These are phyloP conservation scores for Luscinia luscinia DNA, from an alignment of 2,797 vertebrate species.

Conservation along the genomic window DNA sequence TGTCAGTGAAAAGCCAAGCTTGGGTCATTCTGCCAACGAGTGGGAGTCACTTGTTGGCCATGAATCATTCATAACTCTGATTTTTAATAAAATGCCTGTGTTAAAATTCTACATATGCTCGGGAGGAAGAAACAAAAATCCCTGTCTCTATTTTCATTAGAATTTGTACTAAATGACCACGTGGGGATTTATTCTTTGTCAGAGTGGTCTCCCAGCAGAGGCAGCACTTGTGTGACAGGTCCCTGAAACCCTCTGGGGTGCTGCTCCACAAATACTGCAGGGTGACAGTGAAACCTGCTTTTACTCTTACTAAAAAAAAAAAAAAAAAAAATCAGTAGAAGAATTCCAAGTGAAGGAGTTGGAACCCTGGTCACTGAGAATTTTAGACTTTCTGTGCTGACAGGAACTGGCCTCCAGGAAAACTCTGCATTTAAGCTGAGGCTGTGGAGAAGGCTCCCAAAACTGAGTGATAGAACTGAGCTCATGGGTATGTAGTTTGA, in stretches of 20 bases:
- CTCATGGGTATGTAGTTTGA: no score
- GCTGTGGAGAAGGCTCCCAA: no score
- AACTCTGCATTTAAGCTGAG: no score
- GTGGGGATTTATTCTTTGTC: rapidly evolving
- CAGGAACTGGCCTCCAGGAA: no score
- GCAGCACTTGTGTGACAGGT: neutral
- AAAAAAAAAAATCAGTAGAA: neutral
- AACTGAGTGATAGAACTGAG: no score
- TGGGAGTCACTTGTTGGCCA: slow-evolving; percentile 37
- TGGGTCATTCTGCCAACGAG: slow-evolving; percentile 50
- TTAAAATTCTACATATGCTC: slow-evolving; percentile 9
- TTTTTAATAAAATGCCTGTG: neutral
- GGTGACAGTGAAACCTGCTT: neutral
- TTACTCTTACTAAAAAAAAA: neutral
- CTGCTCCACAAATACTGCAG: neutral
- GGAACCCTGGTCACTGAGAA: no score
- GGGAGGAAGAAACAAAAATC: neutral
- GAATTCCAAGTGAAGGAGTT: neutral
- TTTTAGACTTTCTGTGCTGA: no score
- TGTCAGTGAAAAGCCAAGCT: slow-evolving; percentile 54
- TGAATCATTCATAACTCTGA: slow-evolving; percentile 38
- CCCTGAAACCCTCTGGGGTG: no score
- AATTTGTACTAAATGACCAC: neutral
- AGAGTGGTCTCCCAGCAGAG: neutral
- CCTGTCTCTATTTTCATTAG: neutral